Conservation (phyloP, 2,113 vertebrate species). For the Lathamus discolor region DNA sequence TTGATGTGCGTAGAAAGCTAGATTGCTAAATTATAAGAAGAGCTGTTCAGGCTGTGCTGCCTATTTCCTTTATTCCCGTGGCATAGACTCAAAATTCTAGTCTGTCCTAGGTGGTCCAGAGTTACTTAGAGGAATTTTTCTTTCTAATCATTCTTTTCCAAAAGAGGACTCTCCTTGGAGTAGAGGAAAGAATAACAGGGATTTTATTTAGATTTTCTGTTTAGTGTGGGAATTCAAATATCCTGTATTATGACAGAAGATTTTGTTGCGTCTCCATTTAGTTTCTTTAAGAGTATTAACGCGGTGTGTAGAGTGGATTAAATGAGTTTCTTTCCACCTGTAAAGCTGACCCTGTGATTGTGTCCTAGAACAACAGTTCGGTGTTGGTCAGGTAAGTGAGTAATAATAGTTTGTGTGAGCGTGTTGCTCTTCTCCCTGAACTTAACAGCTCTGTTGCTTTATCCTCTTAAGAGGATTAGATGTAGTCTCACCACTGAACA, state of each 20-base stretch:
- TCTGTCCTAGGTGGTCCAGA: not conserved
- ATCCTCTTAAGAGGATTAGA: not conserved
- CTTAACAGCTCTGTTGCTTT: not conserved
- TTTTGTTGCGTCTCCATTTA: not conserved
- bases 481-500: not conserved
- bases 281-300: not conserved
- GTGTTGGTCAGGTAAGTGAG: not conserved
- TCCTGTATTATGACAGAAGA: not conserved
- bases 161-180: not conserved
- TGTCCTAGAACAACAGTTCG: not conserved
- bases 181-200: not conserved
- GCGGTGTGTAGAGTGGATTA: not conserved
- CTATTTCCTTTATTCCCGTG: not conserved
- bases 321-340: not conserved
- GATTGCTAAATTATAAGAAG: not conserved
- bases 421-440: not conserved
- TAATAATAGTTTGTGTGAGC: not conserved
- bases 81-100: rapidly evolving
- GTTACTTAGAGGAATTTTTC: not conserved
- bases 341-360: not conserved
- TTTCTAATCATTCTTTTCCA: not conserved
- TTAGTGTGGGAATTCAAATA: not conserved
- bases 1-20: not conserved
- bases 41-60: not conserved
- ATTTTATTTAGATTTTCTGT: not conserved